Conservation (phyloP, 2,113 vertebrate genomes). For the Caloenas nicobarica region DNA sequence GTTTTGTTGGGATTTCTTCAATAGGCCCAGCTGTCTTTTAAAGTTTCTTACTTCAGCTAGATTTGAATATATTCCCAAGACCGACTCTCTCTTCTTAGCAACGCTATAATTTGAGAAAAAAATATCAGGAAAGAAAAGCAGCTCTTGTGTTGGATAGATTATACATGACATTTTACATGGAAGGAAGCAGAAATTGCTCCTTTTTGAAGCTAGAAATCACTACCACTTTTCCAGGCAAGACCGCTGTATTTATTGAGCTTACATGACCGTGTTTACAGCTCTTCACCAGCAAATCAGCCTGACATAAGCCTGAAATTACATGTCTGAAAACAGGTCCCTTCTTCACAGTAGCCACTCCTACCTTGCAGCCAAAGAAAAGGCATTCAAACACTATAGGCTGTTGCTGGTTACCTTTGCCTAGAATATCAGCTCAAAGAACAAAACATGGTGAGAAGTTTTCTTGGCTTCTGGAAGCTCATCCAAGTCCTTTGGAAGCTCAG, state of each 20-base stretch:
- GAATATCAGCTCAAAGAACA: neutral
- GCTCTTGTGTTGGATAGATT: neutral
- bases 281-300: neutral
- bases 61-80: neutral
- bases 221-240: neutral
- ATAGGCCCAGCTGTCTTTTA: neutral
- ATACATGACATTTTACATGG: neutral
- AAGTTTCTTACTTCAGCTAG: neutral
- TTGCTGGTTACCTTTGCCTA: neutral
- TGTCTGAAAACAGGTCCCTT: neutral
- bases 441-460: neutral
- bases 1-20: neutral
- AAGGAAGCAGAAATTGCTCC: neutral
- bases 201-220: neutral
- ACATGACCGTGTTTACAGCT: neutral
- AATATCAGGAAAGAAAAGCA: neutral
- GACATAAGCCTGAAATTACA: neutral
- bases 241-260: neutral
- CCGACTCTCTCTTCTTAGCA: neutral
- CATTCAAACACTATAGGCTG: neutral
- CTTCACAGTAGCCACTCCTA: neutral
- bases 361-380: neutral
- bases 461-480: neutral
- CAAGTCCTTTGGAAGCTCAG: neutral
- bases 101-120: neutral